phyloP scores from a whole-genome alignment of 2,888 invertebrate genomes.

The Atethmia centrago region DNA sequence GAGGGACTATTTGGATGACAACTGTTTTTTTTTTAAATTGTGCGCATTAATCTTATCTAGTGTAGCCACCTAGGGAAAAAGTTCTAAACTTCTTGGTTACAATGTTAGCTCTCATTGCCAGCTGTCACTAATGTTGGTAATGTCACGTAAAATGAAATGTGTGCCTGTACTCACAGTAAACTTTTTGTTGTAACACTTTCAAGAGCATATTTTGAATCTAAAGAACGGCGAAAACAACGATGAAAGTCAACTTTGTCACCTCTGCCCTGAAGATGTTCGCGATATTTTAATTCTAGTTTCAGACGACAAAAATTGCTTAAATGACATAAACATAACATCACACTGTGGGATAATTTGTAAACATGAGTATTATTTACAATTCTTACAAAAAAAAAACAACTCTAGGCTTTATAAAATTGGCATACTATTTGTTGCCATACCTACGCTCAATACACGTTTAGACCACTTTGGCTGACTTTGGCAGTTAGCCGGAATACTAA shows the following conservation, averaged over 20 bases:
- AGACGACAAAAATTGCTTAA: background rate
- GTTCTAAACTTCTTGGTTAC: background rate
- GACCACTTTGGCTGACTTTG: conserved; percentile 53
- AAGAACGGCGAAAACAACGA: background rate
- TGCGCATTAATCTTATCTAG: too few relatives aligned
- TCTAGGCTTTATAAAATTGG: conserved; percentile 28
- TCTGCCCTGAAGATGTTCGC: background rate
- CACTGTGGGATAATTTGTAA: conserved; percentile 11
- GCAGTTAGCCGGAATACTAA: conserved; percentile 55
- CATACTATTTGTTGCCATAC: conserved; percentile 33
- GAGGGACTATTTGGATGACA: background rate
- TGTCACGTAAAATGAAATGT: background rate
- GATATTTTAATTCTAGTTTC: conserved; percentile 2
- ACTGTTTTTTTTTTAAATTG: background rate
- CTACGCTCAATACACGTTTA: conserved; percentile 19
- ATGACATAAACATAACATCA: background rate
- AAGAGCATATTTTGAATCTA: background rate
- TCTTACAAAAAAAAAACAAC: background rate
- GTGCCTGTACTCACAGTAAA: background rate
- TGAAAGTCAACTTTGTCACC: background rate
- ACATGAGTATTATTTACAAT: conserved; percentile 10
- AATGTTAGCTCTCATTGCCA: background rate
- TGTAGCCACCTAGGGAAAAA: background rate
- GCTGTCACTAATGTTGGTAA: background rate
- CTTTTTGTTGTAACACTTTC: background rate